phyloP scores from a whole-genome alignment of 2,888 invertebrate genomes.

The Idaea dimidiata region DNA sequence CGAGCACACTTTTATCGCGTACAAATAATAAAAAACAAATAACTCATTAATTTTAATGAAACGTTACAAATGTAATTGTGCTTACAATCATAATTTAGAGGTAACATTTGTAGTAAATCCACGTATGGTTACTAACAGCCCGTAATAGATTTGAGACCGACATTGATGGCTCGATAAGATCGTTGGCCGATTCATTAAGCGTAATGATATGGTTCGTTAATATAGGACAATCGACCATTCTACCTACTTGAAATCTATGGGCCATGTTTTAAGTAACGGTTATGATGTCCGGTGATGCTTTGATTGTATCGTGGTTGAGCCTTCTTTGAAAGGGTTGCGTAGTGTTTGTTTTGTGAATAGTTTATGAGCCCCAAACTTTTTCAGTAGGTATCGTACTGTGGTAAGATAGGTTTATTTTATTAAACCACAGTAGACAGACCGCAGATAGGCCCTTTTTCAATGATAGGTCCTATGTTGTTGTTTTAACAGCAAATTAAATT shows the following conservation, averaged over 20 bases:
- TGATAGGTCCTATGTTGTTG: too few relatives aligned
- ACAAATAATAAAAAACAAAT: conserved; percentile 8
- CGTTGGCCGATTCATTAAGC: conserved; percentile 68
- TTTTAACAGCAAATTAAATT: too few relatives aligned
- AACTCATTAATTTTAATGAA: conserved; percentile 26
- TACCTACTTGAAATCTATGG: conserved; percentile 50
- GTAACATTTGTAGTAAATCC: conserved; percentile 16
- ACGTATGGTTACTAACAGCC: conserved; percentile 39
- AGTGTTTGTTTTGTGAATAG: conserved; percentile 4
- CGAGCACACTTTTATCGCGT: too few relatives aligned
- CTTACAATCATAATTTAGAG: conserved; percentile 13
- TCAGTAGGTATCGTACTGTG: too few relatives aligned
- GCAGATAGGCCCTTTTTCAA: too few relatives aligned
- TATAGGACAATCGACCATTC: conserved; percentile 71
- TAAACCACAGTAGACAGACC: too few relatives aligned
- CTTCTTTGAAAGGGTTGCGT: conserved; percentile 27
- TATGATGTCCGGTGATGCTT: conserved; percentile 44
- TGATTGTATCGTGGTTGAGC: conserved; percentile 40
- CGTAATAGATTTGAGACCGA: conserved; percentile 68
- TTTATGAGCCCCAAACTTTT: conserved; percentile 8
- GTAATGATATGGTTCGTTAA: conserved; percentile 78
- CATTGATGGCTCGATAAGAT: conserved; percentile 71
- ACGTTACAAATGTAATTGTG: conserved; percentile 23
- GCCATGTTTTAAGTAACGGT: conserved; percentile 50
- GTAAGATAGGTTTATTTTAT: too few relatives aligned